These are phyloP conservation scores for Trididemnum clinides DNA, from an alignment of 23 tunicate genomes.

Conservation along the genomic window DNA sequence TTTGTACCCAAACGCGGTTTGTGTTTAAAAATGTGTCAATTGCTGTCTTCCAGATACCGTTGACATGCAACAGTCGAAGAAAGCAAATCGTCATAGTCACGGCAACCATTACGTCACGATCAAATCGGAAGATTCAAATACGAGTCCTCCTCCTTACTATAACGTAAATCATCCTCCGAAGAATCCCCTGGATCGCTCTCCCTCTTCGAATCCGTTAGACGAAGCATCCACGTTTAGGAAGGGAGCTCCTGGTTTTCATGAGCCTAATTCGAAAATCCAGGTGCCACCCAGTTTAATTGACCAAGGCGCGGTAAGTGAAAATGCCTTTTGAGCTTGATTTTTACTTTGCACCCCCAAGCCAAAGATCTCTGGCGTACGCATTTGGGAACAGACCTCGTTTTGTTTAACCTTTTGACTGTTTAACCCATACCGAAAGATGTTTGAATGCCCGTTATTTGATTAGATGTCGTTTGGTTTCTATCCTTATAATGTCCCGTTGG, in stretches of 20 bases:
- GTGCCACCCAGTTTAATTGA: constrained; percentile 34
- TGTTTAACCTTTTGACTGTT: no score
- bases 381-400: no score
- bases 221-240: background rate
- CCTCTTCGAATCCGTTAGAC: background rate
- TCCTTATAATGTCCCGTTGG: no score
- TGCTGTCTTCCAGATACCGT: constrained; percentile 1
- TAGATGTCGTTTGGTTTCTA: no score
- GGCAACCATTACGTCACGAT: constrained; percentile 48
- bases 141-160: constrained; percentile 12
- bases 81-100: background rate
- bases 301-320: constrained; percentile 28
- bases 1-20: no score
- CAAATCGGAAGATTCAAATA: background rate
- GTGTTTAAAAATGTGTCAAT: background rate
- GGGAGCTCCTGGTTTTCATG: constrained; percentile 37
- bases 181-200: background rate
- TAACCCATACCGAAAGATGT: no score
- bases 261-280: constrained; percentile 32
- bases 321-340: background rate
- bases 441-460: no score
- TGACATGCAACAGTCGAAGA: constrained; percentile 9
- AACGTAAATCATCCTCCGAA: constrained; percentile 6
- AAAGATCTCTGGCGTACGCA: no score
- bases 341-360: no score